Base-by-base conservation (phyloP, 2,888 invertebrate species). In the Drosophila nr. medialis region DNA sequence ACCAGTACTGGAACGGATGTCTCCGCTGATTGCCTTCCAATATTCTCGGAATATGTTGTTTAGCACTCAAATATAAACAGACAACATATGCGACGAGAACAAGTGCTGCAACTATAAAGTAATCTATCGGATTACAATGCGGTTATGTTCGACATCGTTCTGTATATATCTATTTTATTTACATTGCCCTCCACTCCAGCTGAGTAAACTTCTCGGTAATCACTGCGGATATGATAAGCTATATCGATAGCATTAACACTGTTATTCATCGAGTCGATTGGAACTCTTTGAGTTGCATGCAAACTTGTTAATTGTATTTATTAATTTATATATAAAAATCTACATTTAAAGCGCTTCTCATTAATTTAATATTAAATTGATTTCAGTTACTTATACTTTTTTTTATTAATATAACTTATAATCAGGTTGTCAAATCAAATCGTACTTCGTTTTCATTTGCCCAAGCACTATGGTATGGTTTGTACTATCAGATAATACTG, bases 191-290 rank as follows among this genome's bases (percentile, higher is more conserved):
- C 21, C 10, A 21, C 29, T 48, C 34, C 58, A 55, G 58, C 48
- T 61, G 45, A 36, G 45, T 34, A 13, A 34, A 54, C 27, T 64
- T 68, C 75, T 27, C 7, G 11, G 76, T 61, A 76, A 60, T 67
- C 42, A 48, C 29, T n/a, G n/a, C 49, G 66, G 79, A 68, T 55
- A 42, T 56, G 70, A 80, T 77, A 80, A 80, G 76, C 75, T 30
- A 42, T 56, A 48, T 18, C 67, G 53, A 50, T 50, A 51, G 13
- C 21, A 36, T 30, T 40, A 58, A 4, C 42, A 38, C 13, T n/a
- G 38, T 7, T 45, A 24, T 45, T 34, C 24, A 32, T 34, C 21
- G 13, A 38, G 21, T 27, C 56, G 54, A 61, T 49, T 40, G 18
- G 60, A 61, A 29, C 30, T 32, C 55, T 21, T 51, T 62, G 34